Conservation (phyloP, 2,888 invertebrate species). For the Dasysyrphus tricinctus region DNA sequence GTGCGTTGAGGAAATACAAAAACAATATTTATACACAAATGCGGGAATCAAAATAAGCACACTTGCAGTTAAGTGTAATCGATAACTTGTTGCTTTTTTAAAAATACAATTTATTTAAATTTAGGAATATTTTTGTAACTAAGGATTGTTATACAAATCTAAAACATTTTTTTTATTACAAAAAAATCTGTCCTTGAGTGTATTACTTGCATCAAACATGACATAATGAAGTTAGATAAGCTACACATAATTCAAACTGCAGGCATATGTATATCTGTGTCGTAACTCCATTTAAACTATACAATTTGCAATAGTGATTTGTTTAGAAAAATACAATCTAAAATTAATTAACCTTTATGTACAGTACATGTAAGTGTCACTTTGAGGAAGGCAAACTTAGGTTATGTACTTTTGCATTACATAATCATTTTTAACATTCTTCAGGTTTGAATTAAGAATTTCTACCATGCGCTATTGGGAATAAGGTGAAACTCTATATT, state of each 20-base stretch:
- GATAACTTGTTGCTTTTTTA: conserved; percentile 30
- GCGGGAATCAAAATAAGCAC: conserved; percentile 3
- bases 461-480: too few relatives aligned
- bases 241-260: too few relatives aligned
- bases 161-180: background rate
- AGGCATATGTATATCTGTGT: background rate
- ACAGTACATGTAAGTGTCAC: too few relatives aligned
- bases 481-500: background rate
- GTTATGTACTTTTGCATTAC: too few relatives aligned
- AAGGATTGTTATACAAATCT: background rate
- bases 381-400: too few relatives aligned
- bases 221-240: background rate
- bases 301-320: too few relatives aligned
- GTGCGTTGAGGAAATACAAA: conserved; percentile 27
- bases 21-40: background rate
- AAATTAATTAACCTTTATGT: too few relatives aligned
- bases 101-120: background rate
- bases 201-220: background rate
- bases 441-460: too few relatives aligned
- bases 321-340: too few relatives aligned
- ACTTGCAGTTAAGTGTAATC: conserved; percentile 30
- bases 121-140: background rate
- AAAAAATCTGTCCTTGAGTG: background rate
- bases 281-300: too few relatives aligned
- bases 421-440: too few relatives aligned